Percentiles rank a stretch among this genome's conserved stretches.
These are phyloP conservation scores for Prinia subflava DNA, from an alignment of 2,113 vertebrate genomes.

Conservation along the genomic window DNA sequence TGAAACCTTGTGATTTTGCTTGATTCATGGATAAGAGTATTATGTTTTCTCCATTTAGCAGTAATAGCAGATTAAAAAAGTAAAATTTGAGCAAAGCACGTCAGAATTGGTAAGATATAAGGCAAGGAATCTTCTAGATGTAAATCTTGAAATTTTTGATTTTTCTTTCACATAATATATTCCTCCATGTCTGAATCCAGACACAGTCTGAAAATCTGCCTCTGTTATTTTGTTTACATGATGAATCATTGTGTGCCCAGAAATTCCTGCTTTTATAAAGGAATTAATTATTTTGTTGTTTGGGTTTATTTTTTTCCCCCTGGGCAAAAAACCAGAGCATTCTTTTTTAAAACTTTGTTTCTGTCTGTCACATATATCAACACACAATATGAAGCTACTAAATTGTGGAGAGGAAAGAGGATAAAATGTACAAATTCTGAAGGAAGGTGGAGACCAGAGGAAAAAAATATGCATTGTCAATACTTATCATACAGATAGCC, in stretches of 20 bases:
- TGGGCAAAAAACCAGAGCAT: neutral
- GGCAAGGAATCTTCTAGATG: neutral
- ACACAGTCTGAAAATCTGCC: neutral
- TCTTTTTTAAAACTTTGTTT: neutral
- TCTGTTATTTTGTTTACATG: neutral
- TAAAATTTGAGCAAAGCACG: neutral
- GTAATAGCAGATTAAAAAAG: neutral
- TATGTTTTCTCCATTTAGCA: neutral
- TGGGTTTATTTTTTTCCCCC: neutral
- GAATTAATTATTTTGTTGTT: neutral
- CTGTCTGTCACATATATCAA: neutral
- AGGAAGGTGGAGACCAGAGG: neutral
- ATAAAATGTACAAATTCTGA: neutral
- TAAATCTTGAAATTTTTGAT: neutral
- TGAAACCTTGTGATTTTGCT: constrained; percentile 15
- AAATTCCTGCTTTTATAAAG: neutral
- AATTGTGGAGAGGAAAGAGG: neutral
- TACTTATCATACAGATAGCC: neutral
- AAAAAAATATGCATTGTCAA: neutral
- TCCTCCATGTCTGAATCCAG: neutral
- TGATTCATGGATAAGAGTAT: neutral
- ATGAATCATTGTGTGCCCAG: neutral
- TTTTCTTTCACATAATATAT: neutral
- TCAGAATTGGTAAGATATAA: neutral
- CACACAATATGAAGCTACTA: neutral